Evolutionary conservation across 2,113 vertebrate species (phyloP), one percentile per base, ranked within the genome.

Genomic region (Gorsachius goisagi): DNA sequence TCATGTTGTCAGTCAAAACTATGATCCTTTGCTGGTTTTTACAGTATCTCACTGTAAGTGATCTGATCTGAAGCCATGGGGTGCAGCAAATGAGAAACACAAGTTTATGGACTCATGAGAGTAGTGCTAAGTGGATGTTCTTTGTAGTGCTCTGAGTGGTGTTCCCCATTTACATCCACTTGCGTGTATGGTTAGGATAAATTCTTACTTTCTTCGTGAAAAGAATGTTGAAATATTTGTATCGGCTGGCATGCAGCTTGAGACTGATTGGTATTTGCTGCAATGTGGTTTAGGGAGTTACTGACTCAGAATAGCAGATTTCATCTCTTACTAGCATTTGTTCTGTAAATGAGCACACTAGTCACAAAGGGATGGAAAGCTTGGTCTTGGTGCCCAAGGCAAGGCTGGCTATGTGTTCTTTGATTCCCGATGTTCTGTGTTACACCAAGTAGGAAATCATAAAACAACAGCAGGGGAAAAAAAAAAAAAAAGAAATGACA

Each of bases 231-330:
- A 71, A 81, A 82, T 77, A 75, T 39, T 81, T 49, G 12, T 28
- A 3, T 10, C 35, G 60, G 44, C 32, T 86, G 60, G 19, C 50
- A 23, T 20, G 32, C 45, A 49, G 56, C 64, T 86, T 45, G 55
- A 37, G 84, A 5, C 55, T 93, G 79, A 55, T 88, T 81, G 74
- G 68, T 60, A 4, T 89, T 90, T 86, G 55, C 93, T 92, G 32
- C n/a, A 8, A 2, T 22, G 60, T 35, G 9, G 73, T 76, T 76
- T 45, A 26, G 44, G 63, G 79, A 80, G 52, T 53, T 84, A 41
- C 41, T 66, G 64, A 44, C 73, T 87, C 83, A 67, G 75, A 90
- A 37, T 11, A 35, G 37, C 76, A 63, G 63, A 69, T 90, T 92
- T 58, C 35, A n/a, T 53, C 4, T 26, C 37, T 55, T 59, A 11